A percentile compares a stretch with the other conserved stretches of the same genome.
These are phyloP conservation scores for Eupleurogrammus muticus DNA, from an alignment of 2,797 vertebrate species.

Conservation along the genomic window DNA sequence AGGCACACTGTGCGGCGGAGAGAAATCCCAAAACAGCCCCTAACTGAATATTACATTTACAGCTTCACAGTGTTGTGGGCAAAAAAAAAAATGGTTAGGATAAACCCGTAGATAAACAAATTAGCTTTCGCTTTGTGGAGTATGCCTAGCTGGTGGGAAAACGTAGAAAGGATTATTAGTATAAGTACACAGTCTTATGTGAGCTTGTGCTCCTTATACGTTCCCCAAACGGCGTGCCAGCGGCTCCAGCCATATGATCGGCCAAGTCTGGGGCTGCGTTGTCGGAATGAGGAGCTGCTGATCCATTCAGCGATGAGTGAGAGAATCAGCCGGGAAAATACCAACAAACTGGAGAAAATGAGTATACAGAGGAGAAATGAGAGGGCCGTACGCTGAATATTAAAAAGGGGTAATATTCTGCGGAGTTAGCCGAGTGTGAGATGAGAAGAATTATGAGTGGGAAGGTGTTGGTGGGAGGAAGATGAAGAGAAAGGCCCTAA, in stretches of 20 bases:
- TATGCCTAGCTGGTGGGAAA: conserved; percentile 30
- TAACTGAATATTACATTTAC: conserved; percentile 79
- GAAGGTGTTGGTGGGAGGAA: conserved; percentile 40
- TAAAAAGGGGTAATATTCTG: conserved; percentile 55
- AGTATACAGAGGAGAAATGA: conserved; percentile 55
- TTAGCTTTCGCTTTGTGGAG: conserved; percentile 49
- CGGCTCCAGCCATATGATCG: conserved; percentile 53
- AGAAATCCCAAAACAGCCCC: conserved; percentile 78
- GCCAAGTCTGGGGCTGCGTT: conserved; percentile 35
- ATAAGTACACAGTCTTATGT: conserved; percentile 51
- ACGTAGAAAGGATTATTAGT: conserved; percentile 41
- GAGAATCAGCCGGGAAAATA: conserved; percentile 64
- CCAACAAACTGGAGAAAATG: conserved; percentile 68
- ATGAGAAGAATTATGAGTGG: conserved; percentile 57
- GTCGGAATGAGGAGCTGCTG: conserved; percentile 59
- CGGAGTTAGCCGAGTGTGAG: conserved; percentile 61
- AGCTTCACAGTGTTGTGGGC: conserved; percentile 59
- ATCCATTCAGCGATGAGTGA: conserved; percentile 70
- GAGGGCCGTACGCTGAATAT: conserved; percentile 49
- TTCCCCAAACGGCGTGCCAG: conserved; percentile 18
- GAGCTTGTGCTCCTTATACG: conserved; percentile 18
- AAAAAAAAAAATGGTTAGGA: conserved; percentile 38
- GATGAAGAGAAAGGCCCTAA: conserved; percentile 33
- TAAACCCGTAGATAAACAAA: conserved; percentile 68
- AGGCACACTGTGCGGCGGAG: conserved; percentile 66